Conservation (phyloP, 2,113 vertebrate species). For the Ciconia maguari region DNA sequence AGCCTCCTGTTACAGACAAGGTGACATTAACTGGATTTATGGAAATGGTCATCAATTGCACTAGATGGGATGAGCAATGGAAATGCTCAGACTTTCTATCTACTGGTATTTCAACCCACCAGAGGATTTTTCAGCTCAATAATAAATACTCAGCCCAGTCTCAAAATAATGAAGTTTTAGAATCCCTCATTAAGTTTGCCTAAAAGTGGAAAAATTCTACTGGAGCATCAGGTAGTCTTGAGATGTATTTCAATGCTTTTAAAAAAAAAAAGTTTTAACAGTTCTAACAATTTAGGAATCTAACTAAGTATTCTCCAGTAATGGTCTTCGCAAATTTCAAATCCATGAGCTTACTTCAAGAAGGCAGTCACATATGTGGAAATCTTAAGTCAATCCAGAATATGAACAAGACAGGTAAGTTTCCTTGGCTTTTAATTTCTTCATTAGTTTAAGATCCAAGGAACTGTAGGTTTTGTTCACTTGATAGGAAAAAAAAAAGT, state of each 20-base stretch:
- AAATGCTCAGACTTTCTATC: background rate
- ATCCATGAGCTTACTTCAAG: slow-evolving; percentile 20
- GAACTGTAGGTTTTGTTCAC: slow-evolving; percentile 26
- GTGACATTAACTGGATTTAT: background rate
- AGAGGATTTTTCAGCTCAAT: background rate
- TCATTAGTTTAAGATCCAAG: slow-evolving; percentile 40
- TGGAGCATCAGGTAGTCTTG: background rate
- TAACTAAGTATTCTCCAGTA: background rate
- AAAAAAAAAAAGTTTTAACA: background rate
- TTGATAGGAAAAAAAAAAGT: background rate
- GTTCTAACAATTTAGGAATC: background rate
- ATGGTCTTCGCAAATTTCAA: background rate
- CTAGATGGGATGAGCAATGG: background rate
- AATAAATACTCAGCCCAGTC: background rate
- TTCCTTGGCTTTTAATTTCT: slow-evolving; percentile 49
- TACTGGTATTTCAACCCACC: background rate
- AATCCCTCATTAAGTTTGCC: background rate
- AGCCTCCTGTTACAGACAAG: background rate
- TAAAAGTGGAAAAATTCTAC: background rate
- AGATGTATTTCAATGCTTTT: background rate
- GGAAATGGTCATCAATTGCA: background rate
- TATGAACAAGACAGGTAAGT: background rate
- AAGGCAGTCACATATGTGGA: background rate
- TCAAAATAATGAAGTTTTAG: background rate
- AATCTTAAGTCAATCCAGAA: slow-evolving; percentile 33